Evolutionary conservation across 2,888 invertebrate genomes (phyloP), one percentile per base, ranked within the genome.

Genomic region (Dynastes tityus): DNA sequence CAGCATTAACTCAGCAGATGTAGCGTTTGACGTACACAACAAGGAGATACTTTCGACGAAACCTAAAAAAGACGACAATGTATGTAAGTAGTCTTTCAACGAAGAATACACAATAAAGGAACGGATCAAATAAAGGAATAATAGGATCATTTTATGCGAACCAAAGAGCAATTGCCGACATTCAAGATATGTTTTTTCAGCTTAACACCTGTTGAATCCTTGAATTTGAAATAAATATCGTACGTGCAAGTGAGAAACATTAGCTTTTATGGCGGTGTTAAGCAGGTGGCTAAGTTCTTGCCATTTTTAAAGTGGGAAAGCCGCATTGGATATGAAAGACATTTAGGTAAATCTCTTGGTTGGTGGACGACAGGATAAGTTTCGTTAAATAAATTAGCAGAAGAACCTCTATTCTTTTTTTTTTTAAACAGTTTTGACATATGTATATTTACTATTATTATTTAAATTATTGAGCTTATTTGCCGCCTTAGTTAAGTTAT

Each of bases 131-230:
- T 74, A 74, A 74, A 74, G 61, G 73, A 45, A 74, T 74, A 74
- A 61, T 74, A 27, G 61, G 61, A 63, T 74, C 73, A 63, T 74
- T 74, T 61, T 74, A 61, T 74, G 61, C 63, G 45, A 74, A 74
- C 61, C n/a, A 74, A 74, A 61, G 37, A 74, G 73, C 61, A 61
- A 74, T 61, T 74, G 29, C 73, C 58, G 58, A 45, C 73, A 61
- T 40, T 74, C 58, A 27, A 45, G 73, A 74, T 61, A 74, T 74
- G 61, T 74, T 74, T 74, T 74, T 74, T 63, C 71, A 61, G n/a
- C 29, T 74, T 74, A 74, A 74, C 78, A 78, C 78, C 78, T 78
- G 78, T 78, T 78, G 78, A 78, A 78, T 74, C 55, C 74, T 73
- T 78, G 78, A 78, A 73, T 78, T 74, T 73, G 65, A 78, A 73